Percentiles rank a stretch among this genome's conserved stretches.
Evolutionary conservation across 2,797 vertebrate genomes (phyloP).

Genomic region (Myiotriccus ornatus): DNA sequence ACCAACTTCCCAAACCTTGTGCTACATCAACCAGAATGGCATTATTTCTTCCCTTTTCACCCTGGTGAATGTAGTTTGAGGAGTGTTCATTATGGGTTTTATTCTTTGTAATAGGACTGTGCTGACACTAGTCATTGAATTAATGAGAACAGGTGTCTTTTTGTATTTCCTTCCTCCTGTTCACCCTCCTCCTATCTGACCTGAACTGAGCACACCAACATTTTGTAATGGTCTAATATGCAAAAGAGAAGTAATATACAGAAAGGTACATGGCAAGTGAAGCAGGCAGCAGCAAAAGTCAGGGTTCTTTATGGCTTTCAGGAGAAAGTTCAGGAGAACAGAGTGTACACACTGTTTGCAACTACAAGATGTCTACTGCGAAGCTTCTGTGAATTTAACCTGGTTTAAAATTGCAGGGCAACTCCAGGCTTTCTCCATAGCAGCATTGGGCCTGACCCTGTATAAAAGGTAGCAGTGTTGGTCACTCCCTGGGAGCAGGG

Average conservation of each 20-base stretch:
- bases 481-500: neutral
- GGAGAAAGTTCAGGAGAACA: neutral
- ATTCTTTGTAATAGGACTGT: neutral
- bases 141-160: conserved; percentile 43
- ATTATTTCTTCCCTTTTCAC: neutral
- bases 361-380: neutral
- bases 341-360: neutral
- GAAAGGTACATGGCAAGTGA: neutral
- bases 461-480: rapidly evolving
- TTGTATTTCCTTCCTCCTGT: neutral
- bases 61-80: neutral
- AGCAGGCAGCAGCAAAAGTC: neutral
- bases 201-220: neutral
- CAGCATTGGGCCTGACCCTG: rapidly evolving
- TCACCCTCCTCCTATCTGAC: neutral
- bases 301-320: neutral
- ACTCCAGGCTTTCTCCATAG: neutral
- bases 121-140: neutral
- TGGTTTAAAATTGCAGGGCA: neutral
- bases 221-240: neutral
- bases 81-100: neutral
- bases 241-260: neutral
- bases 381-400: neutral
- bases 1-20: neutral
- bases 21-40: neutral